Evolutionary conservation across 2,797 vertebrate species (phyloP), one percentile per base, ranked within the genome.

Genomic region (Lophius americanus): DNA sequence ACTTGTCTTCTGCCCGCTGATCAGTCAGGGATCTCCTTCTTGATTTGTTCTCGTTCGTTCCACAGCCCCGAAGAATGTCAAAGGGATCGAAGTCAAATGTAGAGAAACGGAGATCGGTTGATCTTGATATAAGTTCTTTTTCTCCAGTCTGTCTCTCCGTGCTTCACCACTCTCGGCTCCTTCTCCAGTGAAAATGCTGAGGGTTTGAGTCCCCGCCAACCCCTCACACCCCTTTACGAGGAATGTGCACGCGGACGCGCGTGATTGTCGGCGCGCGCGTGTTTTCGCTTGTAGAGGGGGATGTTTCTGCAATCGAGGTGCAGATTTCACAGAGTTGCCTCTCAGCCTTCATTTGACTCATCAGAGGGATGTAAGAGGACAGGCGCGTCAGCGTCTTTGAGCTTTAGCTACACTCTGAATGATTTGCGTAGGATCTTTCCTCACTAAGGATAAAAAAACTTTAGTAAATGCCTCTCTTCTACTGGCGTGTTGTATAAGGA

Each of bases 181-280:
- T 83, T 59, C 73, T 38, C 80, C 72, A 79, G 85, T 81, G 78
- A 56, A 60, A 86, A 84, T 63, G 78, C 75, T 59, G 75, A 78
- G 48, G 72, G 74, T 85, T 81, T 83, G 84, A 85, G 75, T 82
- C 72, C 46, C 68, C 54, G 78, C 78, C 86, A 85, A 84, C 74
- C 70, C 68, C 77, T 70, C 90, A 89, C 89, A 85, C 88, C 88
- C 88, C 85, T 88, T 87, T 82, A 85, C 83, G 14, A 82, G 72
- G 82, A 78, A 73, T 69, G 81, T 79, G 79, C 69, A 60, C 57
- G 70, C 64, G 72, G 42, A 38, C 14, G 80, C 54, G 82, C 72
- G 60, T 49, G 76, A 7, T 11, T 38, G 64, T 44, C 5, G 4
- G 32, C 43, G 73, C 53, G 69, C 56, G 5, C 32, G 39, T 4